A percentile compares a stretch with the other conserved stretches of the same genome.
Evolutionary conservation across 2,888 invertebrate species (phyloP).

Genomic region (Hymenopus coronatus): DNA sequence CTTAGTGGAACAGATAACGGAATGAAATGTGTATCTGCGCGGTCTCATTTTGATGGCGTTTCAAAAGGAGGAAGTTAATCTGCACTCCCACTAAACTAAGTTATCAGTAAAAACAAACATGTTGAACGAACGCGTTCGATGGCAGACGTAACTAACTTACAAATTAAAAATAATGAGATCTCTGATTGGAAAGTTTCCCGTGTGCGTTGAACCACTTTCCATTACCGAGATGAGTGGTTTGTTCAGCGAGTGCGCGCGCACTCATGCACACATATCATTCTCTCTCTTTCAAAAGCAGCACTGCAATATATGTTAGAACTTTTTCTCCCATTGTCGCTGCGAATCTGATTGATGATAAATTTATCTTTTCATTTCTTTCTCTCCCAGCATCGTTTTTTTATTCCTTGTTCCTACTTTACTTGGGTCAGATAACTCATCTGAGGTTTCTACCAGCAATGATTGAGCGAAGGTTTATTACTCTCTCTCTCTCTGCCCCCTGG

Average conservation of each 20-base stretch:
- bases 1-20: too few relatives aligned
- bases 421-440: not conserved
- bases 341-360: not conserved
- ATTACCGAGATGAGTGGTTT: not conserved
- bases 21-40: too few relatives aligned
- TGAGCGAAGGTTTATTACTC: too few relatives aligned
- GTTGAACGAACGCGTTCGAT: not conserved
- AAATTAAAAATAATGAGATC: not conserved
- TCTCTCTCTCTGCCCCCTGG: too few relatives aligned
- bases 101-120: not conserved
- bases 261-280: not conserved
- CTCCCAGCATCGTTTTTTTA: not conserved
- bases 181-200: not conserved
- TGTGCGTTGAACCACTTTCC: not conserved
- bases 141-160: not conserved
- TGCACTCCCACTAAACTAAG: too few relatives aligned
- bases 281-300: not conserved
- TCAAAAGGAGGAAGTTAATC: too few relatives aligned
- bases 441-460: too few relatives aligned
- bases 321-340: not conserved
- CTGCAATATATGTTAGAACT: not conserved
- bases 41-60: too few relatives aligned
- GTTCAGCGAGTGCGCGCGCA: not conserved
- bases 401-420: not conserved
- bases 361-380: not conserved